Base-by-base conservation (phyloP, 2,797 vertebrate genomes). In the Hydrocynus forskahlii region DNA sequence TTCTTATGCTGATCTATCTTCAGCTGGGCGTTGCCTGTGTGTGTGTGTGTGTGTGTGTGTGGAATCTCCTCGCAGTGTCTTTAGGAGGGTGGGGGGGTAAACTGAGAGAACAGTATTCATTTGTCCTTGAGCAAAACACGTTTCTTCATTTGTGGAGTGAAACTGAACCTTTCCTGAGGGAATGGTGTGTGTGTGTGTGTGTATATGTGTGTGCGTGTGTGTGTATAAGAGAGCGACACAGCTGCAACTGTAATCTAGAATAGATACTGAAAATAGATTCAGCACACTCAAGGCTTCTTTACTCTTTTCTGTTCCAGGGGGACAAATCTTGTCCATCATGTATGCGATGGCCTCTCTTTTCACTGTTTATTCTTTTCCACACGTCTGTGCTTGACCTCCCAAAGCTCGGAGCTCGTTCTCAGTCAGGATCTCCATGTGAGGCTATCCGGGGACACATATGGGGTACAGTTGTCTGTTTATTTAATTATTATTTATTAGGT, bases 1-100 rank as follows among this genome's bases (percentile, higher is more conserved):
- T 73, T 80, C 29, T 62, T 21, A 57, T 19, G 38, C 68, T 60
- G 71, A 75, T 75, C 57, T 43, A 68, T 76, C 57, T 81, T 64
- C 40, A 59, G 76, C 55, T n/a, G 78, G 77, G 72, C 48, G 69
- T 81, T 62, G 66, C 48, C 50, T 25, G 12, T 60, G 60, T 17
- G 29, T 63, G 25, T 17, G 45, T 45, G 60, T 40, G 40, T 73
- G 21, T 35, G 48, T 52, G 40, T 74, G 62, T 50, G 48, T 52
- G 13, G 72, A 59, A 78, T 70, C 25, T 63, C 45, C n/a, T 54
- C 40, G 80, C 25, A 0, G 59, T 25, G 59, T 13, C 59, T 60
- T 25, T 9, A 12, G 10, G 59, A 25, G 14, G 21, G 59, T 12
- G 14, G 8, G 21, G 59, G 7, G 16, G 4, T 19, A 54, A 54